These are phyloP conservation scores for Cheirogaleus major DNA, from an alignment of 2,797 vertebrate genomes.

Conservation along the genomic window DNA sequence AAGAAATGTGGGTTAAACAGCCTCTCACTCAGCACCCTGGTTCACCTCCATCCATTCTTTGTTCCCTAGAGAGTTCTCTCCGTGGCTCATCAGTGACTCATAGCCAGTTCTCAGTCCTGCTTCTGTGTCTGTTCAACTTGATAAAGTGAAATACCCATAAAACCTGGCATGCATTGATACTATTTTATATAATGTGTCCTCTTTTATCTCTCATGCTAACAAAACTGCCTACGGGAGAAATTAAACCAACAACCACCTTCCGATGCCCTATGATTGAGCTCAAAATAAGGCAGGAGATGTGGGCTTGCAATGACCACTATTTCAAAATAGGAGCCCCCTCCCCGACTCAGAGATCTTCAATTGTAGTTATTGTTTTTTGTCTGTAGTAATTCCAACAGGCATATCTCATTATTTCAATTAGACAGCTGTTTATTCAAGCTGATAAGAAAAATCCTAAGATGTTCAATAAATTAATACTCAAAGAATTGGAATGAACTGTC, in stretches of 20 bases:
- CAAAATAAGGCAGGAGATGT: conserved; percentile 25
- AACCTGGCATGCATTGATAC: neutral
- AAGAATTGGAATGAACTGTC: neutral
- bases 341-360: neutral
- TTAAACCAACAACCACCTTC: conserved; percentile 40
- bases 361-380: neutral
- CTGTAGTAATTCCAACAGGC: neutral
- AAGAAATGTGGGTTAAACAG: conserved; percentile 54
- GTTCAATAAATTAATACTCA: neutral
- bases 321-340: conserved; percentile 32
- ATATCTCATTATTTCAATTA: neutral
- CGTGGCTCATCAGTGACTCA: conserved; percentile 17
- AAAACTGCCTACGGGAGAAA: conserved; percentile 65
- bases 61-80: conserved; percentile 52
- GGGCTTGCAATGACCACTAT: neutral
- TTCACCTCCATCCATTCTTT: neutral
- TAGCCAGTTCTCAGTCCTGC: neutral
- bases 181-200: conserved; percentile 3
- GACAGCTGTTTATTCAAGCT: neutral
- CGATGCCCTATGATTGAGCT: conserved; percentile 41
- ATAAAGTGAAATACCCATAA: conserved; percentile 48
- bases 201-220: conserved; percentile 33
- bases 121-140: conserved; percentile 50
- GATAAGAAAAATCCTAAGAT: conserved; percentile 30
- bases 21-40: neutral